Percentiles rank a stretch among this genome's conserved stretches.
Conservation (phyloP, 2,797 vertebrate genomes). For the Acanthopagrus latus region DNA sequence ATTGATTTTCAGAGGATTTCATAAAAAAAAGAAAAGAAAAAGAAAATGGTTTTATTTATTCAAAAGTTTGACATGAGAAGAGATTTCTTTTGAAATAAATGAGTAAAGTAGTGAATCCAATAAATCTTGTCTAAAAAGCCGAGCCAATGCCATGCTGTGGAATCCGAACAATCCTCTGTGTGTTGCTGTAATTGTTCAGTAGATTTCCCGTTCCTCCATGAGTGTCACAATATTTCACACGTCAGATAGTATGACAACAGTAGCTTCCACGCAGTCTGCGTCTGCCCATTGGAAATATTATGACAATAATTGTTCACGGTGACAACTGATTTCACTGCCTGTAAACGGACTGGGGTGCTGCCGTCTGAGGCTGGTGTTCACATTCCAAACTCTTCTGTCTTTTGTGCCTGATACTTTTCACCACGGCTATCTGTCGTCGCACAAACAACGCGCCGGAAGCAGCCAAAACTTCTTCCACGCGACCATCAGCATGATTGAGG, state of each 20-base stretch:
- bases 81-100: background rate
- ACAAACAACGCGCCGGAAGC: slow-evolving; percentile 12
- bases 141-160: background rate
- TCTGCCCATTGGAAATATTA: slow-evolving; percentile 67
- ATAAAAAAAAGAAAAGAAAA: background rate
- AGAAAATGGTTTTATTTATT: background rate
- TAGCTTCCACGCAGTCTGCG: slow-evolving; percentile 18
- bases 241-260: slow-evolving; percentile 52
- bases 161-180: slow-evolving; percentile 6
- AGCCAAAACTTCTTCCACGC: background rate
- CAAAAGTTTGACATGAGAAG: slow-evolving; percentile 4
- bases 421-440: slow-evolving; percentile 19
- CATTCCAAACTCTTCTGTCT: slow-evolving; percentile 18
- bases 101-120: background rate
- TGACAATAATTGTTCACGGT: slow-evolving; percentile 69
- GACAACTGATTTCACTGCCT: slow-evolving; percentile 50
- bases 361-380: background rate
- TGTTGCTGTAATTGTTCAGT: slow-evolving; percentile 11
- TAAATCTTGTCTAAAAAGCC: background rate
- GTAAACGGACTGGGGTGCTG: slow-evolving; percentile 14
- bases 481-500: slow-evolving; percentile 39
- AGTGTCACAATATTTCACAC: slow-evolving; percentile 63
- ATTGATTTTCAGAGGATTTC: slow-evolving; percentile 12
- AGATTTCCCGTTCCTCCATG: slow-evolving; percentile 22
- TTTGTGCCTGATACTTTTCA: slow-evolving; percentile 39